Evolutionary conservation across 2,888 invertebrate species (phyloP).

Genomic region (Atethmia centrago): DNA sequence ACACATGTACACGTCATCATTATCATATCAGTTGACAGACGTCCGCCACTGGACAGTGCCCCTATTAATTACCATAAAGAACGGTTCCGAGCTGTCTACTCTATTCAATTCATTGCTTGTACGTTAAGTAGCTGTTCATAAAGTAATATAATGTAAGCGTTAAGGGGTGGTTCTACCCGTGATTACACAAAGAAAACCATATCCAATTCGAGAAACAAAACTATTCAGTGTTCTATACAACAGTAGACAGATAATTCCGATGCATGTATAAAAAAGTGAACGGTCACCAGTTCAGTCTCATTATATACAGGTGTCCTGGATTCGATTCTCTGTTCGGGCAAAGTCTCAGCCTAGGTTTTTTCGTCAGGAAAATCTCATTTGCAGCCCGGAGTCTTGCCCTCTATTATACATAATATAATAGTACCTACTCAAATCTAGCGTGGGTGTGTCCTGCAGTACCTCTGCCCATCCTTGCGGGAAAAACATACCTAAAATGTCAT

Average conservation of each 20-base stretch:
- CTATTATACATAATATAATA: not conserved
- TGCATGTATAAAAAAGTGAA: not conserved
- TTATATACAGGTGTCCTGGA: not conserved
- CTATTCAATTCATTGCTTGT: slow-evolving; percentile 35
- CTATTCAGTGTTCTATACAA: not conserved
- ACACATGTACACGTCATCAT: slow-evolving; percentile 36
- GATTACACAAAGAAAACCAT: not conserved
- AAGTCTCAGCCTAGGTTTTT: not conserved
- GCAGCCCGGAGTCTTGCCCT: not conserved
- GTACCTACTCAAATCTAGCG: not conserved
- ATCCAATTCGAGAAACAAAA: not conserved
- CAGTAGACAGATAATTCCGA: too few relatives aligned
- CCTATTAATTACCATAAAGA: slow-evolving; percentile 56
- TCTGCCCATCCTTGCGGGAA: not conserved
- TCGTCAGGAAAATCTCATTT: not conserved
- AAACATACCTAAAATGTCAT: not conserved
- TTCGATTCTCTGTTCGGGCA: not conserved
- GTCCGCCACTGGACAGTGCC: slow-evolving; percentile 36
- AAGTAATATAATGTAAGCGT: slow-evolving; percentile 2
- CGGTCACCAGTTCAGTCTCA: too few relatives aligned
- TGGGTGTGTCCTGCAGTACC: not conserved
- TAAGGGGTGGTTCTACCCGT: not conserved
- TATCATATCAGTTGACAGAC: slow-evolving; percentile 44
- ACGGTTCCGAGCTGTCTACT: slow-evolving; percentile 33
- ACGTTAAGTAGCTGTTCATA: not conserved